Percentiles rank a stretch among this genome's conserved stretches.
Evolutionary conservation across 64 coral and sea anemone genomes (phyloP).

Genomic region (Catalaphyllia jardinei): DNA sequence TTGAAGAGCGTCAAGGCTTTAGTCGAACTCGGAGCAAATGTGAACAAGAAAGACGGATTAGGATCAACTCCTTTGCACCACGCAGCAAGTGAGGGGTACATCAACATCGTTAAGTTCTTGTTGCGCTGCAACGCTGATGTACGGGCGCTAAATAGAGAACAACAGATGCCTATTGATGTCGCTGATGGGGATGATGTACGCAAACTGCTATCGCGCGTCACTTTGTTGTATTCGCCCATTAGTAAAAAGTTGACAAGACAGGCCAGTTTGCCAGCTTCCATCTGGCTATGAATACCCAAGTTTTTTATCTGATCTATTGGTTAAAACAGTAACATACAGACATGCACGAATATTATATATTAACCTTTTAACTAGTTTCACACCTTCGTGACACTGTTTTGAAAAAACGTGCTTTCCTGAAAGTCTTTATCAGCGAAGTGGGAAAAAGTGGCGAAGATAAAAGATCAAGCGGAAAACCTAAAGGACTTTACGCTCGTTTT

Average conservation of each 20-base stretch:
- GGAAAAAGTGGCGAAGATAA: not conserved
- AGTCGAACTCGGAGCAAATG: constrained; percentile 61
- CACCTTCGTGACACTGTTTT: too few species aligned
- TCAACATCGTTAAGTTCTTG: constrained; percentile 68
- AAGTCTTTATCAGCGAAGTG: not conserved
- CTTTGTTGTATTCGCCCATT: constrained; percentile 23
- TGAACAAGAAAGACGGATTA: constrained; percentile 70
- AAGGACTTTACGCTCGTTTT: not conserved
- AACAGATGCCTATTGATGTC: constrained; percentile 62
- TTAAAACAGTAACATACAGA: too few species aligned
- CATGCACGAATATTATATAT: too few species aligned
- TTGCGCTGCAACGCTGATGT: constrained; percentile 62
- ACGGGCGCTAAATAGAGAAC: constrained; percentile 35
- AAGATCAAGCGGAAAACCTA: not conserved
- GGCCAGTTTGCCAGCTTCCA: not conserved
- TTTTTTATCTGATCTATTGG: too few species aligned
- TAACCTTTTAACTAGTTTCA: too few species aligned
- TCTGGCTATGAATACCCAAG: not conserved
- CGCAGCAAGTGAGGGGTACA: constrained; percentile 57
- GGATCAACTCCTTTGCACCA: constrained; percentile 67
- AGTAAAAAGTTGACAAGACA: not conserved
- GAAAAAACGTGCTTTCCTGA: not conserved
- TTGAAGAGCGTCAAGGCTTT: constrained; percentile 53
- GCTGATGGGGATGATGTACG: constrained; percentile 59
- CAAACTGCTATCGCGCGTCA: constrained; percentile 36